Conservation (phyloP, 2,113 vertebrate species). For the Chrysemys picta region DNA sequence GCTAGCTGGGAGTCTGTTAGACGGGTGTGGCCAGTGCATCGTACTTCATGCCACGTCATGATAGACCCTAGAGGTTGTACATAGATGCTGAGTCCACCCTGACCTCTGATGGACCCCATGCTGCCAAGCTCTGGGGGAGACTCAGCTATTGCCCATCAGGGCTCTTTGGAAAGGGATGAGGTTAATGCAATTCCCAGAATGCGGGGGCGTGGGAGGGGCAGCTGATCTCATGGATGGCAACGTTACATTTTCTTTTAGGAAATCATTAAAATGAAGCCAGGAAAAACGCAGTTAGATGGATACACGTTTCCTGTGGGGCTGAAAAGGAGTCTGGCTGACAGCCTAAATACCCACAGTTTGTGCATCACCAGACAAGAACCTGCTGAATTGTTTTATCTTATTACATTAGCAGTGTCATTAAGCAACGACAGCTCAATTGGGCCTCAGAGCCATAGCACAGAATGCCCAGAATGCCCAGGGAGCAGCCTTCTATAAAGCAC, state of each 20-base stretch:
- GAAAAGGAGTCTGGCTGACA: slow-evolving; percentile 27
- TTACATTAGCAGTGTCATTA: neutral
- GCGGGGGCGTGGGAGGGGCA: too few relatives aligned
- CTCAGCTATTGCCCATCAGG: neutral
- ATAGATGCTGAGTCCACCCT: neutral
- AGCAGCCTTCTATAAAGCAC: neutral
- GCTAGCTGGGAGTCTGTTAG: neutral
- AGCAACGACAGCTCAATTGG: neutral
- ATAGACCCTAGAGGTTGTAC: neutral
- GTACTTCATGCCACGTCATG: fast-evolving
- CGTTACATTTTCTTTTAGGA: neutral
- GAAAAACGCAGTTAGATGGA: slow-evolving; percentile 23
- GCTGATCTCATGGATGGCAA: neutral
- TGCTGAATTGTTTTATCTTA: slow-evolving; percentile 40
- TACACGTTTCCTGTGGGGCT: slow-evolving; percentile 45
- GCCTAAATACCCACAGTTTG: slow-evolving; percentile 30
- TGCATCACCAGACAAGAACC: slow-evolving; percentile 48
- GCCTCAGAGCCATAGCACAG: neutral
- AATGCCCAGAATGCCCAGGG: fast-evolving
- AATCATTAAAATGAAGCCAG: slow-evolving; percentile 1
- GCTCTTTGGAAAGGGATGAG: neutral
- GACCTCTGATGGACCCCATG: neutral
- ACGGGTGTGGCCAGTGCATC: neutral
- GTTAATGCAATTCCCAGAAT: fast-evolving
- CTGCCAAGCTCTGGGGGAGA: too few relatives aligned